phyloP scores from a whole-genome alignment of 2,888 invertebrate genomes.

The Phytoseiulus persimilis region DNA sequence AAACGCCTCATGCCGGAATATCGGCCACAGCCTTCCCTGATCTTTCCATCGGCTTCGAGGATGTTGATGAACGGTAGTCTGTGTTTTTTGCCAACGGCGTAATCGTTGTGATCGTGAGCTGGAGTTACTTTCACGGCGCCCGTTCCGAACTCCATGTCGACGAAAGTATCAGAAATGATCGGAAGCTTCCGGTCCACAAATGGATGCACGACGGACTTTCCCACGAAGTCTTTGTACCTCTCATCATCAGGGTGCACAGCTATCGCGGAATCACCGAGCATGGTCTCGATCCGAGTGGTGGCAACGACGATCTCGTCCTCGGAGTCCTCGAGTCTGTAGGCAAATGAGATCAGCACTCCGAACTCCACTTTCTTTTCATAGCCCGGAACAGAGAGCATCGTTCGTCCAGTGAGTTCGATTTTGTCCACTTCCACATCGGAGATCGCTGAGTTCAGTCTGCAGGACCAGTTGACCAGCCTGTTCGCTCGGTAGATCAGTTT shows the following conservation, averaged over 20 bases:
- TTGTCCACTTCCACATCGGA: conserved; percentile 99
- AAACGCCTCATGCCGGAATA: conserved; percentile 80
- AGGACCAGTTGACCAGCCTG: conserved; percentile 96
- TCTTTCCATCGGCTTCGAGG: conserved; percentile 79
- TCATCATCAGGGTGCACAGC: conserved; percentile 90
- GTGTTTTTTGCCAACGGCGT: conserved; percentile 84
- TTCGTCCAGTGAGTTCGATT: conserved; percentile 73
- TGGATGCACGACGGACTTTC: conserved; percentile 76
- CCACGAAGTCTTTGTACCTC: conserved; percentile 74
- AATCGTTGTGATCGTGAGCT: conserved; percentile 93
- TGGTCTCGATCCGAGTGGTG: conserved; percentile 95
- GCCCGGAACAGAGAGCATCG: conserved; percentile 78
- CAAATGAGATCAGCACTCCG: conserved; percentile 82
- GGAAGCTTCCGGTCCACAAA: conserved; percentile 70
- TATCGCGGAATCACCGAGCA: conserved; percentile 91
- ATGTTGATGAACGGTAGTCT: conserved; percentile 76
- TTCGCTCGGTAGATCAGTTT: conserved; percentile 87
- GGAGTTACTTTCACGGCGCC: conserved; percentile 98
- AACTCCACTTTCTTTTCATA: conserved; percentile 83
- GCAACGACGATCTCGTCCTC: conserved; percentile 81
- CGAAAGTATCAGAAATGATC: conserved; percentile 82
- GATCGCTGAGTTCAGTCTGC: conserved; percentile 87
- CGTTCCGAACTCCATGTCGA: conserved; percentile 90
- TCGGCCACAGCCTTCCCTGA: conserved; percentile 68
- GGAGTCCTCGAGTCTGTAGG: conserved; percentile 67